Percentiles rank a stretch among this genome's conserved stretches.
phyloP scores from a whole-genome alignment of 2,797 vertebrate genomes.

The Pipistrellus nathusii region DNA sequence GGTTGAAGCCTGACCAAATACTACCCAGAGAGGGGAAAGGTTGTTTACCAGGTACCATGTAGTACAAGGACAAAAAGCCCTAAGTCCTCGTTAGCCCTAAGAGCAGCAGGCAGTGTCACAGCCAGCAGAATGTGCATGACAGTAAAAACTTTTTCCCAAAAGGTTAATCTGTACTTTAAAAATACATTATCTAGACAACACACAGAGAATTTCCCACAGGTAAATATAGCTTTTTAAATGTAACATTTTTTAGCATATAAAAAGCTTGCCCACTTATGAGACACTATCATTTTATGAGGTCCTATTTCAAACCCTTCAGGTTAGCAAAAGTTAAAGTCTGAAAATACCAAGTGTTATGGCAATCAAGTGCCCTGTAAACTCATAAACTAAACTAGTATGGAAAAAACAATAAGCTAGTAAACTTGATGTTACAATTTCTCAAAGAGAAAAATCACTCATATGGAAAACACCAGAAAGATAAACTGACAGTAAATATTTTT shows the following conservation, averaged over 20 bases:
- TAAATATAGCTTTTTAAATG: not conserved
- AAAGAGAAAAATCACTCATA: not conserved
- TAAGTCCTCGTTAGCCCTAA: not conserved
- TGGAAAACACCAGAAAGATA: not conserved
- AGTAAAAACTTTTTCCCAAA: not conserved
- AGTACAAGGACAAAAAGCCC: not conserved
- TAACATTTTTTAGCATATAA: not conserved
- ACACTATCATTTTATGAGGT: not conserved
- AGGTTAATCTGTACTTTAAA: not conserved
- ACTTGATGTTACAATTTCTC: not conserved
- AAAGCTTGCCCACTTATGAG: not conserved
- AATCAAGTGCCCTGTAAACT: not conserved
- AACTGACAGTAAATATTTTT: no score
- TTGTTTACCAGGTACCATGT: not conserved
- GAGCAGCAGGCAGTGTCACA: not conserved
- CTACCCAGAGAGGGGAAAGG: not conserved
- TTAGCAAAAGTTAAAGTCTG: not conserved
- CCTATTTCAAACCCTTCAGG: not conserved
- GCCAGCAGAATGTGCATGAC: not conserved
- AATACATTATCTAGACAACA: not conserved
- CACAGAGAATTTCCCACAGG: not conserved
- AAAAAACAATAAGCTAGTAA: not conserved
- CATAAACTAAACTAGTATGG: not conserved
- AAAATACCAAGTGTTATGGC: not conserved
- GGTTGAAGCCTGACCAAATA: not conserved